These are phyloP conservation scores for Danaus plexippus DNA, from an alignment of 1,140 invertebrate species.

Conservation along the genomic window DNA sequence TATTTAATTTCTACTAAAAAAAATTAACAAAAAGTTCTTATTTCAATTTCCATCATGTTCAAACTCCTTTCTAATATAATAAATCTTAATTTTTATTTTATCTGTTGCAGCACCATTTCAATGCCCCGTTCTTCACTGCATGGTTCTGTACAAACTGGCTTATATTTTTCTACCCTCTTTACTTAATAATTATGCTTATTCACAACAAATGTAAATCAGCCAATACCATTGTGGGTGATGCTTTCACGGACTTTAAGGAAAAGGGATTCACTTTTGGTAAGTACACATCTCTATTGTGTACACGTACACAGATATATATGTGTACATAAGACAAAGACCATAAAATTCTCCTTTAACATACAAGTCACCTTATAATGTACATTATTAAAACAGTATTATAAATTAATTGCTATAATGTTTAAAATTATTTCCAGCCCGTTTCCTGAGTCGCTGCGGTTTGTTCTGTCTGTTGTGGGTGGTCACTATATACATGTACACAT, in stretches of 20 bases:
- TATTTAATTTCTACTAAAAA: too few species aligned
- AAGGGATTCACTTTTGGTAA: conserved; percentile 88
- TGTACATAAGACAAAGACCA: too few species aligned
- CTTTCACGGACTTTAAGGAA: conserved; percentile 86
- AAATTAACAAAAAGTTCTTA: too few species aligned
- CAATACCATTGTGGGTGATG: conserved; percentile 82
- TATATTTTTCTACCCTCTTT: conserved; percentile 91
- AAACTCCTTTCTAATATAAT: too few species aligned
- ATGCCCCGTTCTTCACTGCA: conserved; percentile 93
- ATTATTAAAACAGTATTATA: not conserved
- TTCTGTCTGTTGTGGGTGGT: conserved; percentile 93
- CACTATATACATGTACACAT: conserved; percentile 94
- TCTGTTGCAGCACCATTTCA: conserved; percentile 77
- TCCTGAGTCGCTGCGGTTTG: conserved; percentile 86
- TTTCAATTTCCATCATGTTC: too few species aligned
- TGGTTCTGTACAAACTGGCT: conserved; percentile 97
- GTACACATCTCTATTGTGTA: conserved; percentile 14
- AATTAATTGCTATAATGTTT: not conserved
- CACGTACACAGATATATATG: too few species aligned
- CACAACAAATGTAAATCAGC: conserved; percentile 82
- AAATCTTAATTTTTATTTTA: not conserved
- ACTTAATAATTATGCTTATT: conserved; percentile 81
- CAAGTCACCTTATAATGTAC: not conserved
- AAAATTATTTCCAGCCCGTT: conserved; percentile 75
- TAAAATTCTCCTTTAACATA: not conserved